Conservation (phyloP, 2,888 invertebrate species). For the Nomada hirtipes region DNA sequence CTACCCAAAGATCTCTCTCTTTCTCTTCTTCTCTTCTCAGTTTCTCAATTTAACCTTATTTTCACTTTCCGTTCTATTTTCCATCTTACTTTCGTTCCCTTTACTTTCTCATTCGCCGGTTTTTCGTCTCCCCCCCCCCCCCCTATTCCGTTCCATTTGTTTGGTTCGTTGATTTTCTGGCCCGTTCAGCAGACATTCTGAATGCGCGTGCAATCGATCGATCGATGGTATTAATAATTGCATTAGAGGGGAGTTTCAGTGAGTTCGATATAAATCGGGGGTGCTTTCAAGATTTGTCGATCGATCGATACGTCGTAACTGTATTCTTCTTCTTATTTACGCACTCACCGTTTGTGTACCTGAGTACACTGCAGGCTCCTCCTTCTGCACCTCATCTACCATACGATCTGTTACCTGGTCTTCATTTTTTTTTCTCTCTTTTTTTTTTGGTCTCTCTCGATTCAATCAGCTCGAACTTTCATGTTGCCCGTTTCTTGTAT, state of each 20-base stretch:
- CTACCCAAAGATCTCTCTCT: constrained; percentile 78
- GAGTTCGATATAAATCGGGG: not conserved
- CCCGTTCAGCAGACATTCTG: constrained; percentile 26
- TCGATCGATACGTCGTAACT: constrained; percentile 52
- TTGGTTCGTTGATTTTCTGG: constrained; percentile 8
- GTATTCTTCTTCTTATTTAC: constrained; percentile 32
- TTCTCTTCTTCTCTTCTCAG: constrained; percentile 29
- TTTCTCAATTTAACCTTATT: not conserved
- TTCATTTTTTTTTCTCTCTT: not conserved
- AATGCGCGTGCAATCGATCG: constrained; percentile 45
- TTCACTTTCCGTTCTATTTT: constrained; percentile 19
- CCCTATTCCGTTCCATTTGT: constrained; percentile 7
- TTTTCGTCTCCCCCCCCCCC: not conserved
- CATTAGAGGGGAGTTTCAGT: no score
- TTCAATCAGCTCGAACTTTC: not conserved
- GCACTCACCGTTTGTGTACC: constrained; percentile 55
- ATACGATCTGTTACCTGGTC: constrained; percentile 27
- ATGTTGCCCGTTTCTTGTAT: not conserved
- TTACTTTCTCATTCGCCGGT: not conserved
- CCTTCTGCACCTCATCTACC: constrained; percentile 49
- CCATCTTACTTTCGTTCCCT: constrained; percentile 6
- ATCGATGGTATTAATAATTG: constrained; percentile 7
- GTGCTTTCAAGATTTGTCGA: not conserved
- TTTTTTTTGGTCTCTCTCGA: not conserved
- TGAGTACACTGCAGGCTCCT: constrained; percentile 62